Conservation (phyloP, 2,113 vertebrate species). For the Bostrychus sinensis region DNA sequence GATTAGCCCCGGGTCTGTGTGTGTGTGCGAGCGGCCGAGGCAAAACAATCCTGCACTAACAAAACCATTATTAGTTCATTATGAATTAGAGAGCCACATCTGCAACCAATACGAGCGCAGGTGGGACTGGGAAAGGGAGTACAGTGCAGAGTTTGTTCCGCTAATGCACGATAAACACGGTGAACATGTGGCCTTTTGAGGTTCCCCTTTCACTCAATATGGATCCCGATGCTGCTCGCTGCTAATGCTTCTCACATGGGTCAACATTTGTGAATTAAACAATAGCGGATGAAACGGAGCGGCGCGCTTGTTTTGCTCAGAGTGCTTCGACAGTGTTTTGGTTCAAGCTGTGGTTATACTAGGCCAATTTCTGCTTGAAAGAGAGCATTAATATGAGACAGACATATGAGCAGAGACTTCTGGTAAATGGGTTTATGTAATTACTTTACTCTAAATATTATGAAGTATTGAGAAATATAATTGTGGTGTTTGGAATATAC, state of each 20-base stretch:
- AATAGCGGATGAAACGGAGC: constrained; percentile 65
- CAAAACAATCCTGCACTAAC: constrained; percentile 82
- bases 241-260: constrained; percentile 77
- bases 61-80: constrained; percentile 89
- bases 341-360: neutral
- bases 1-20: constrained; percentile 88
- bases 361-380: neutral
- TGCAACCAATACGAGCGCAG: constrained; percentile 83
- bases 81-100: constrained; percentile 94
- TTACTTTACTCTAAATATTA: constrained; percentile 8
- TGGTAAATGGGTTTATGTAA: constrained; percentile 12
- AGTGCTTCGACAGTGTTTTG: constrained; percentile 27
- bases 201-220: constrained; percentile 74
- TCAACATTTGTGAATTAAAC: constrained; percentile 76
- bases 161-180: constrained; percentile 80
- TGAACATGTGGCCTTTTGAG: constrained; percentile 72
- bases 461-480: constrained; percentile 1
- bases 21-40: constrained; percentile 69
- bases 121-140: constrained; percentile 77
- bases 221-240: constrained; percentile 62
- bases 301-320: constrained; percentile 49
- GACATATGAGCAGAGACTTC: constrained; percentile 2
- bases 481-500: neutral
- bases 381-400: constrained; percentile 8
- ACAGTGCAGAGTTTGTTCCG: constrained; percentile 80